A percentile compares a stretch with the other conserved stretches of the same genome.
Conservation (phyloP, 2,113 vertebrate genomes). For the Chlorocebus sabaeus region DNA sequence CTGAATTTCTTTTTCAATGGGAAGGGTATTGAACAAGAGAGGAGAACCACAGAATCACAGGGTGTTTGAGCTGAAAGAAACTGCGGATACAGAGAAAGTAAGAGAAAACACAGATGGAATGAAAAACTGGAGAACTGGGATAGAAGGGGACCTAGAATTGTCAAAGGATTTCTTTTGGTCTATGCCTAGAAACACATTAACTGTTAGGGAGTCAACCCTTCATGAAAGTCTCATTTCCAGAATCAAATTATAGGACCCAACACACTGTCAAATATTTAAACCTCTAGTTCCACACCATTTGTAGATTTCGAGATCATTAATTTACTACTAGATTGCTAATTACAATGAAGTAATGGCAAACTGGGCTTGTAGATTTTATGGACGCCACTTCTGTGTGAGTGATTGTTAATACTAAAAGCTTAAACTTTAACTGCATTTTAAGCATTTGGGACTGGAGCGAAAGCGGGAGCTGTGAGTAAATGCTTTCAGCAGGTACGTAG, state of each 20-base stretch:
- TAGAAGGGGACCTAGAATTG: background rate
- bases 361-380: constrained; percentile 28
- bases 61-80: background rate
- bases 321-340: constrained; percentile 58
- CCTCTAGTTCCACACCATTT: constrained; percentile 23
- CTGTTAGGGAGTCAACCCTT: background rate
- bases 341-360: constrained; percentile 11
- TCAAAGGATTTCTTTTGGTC: background rate
- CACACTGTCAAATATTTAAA: background rate
- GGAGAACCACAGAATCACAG: background rate
- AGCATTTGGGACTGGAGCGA: background rate
- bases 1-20: background rate
- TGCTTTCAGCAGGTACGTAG: constrained; percentile 59
- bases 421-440: constrained; percentile 51
- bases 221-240: background rate
- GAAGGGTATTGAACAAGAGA: background rate
- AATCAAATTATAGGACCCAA: background rate
- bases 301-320: constrained; percentile 47
- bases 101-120: background rate
- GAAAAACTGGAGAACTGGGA: background rate
- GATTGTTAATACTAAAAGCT: background rate
- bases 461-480: background rate
- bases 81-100: background rate
- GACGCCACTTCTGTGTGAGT: background rate
- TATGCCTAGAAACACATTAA: background rate